Base-by-base conservation (phyloP, 2,797 vertebrate species). In the Gymnodraco acuticeps region DNA sequence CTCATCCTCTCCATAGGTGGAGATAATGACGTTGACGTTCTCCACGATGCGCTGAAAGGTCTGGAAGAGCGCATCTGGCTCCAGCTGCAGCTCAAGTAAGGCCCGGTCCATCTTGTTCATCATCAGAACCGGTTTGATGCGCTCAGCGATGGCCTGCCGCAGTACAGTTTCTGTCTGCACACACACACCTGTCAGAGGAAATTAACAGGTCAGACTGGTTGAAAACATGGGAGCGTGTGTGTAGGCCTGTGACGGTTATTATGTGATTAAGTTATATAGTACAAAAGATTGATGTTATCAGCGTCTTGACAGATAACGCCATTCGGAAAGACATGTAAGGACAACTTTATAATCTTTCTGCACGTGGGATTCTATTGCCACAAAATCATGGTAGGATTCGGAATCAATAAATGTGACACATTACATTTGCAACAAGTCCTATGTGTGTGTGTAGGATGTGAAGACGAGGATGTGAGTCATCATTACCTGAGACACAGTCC, bases 31-130 rank as follows among this genome's bases (percentile, higher is more conserved):
- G 0, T 99, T 99, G 65, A 99, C 96, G 0, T 97, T 98, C 90
- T 99, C 97, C 69, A 99, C 95, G 0, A 99, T 99, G 59, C 96
- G 96, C 93, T 99, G 98, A 91, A 98, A 99, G 9, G 97, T 98
- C 87, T 95, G 94, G 87, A 94, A 99, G 9, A 99, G 95, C 82
- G 96, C 96, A 43, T 99, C 97, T 0, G 96, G 93, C 17, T 95
- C 91, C 85, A 99, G 94, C 91, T 98, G 98, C 86, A 99, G 94
- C 91, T 99, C 98, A 0, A 99, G 91, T 64, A 99, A 87, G 0
- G 98, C 97, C 0, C 96, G 93, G 92, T 98, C 98, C 97, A 99
- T 99, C 87, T 99, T 98, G 89, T 99, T 99, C 97, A 99, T 99
- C 97, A 99, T 99, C 81, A 99, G 93, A 12, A 99, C 97, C 0